Percentiles rank a stretch among this genome's conserved stretches.
Evolutionary conservation across 1,140 invertebrate species (phyloP).

Genomic region (Drosophila pallidifrons): DNA sequence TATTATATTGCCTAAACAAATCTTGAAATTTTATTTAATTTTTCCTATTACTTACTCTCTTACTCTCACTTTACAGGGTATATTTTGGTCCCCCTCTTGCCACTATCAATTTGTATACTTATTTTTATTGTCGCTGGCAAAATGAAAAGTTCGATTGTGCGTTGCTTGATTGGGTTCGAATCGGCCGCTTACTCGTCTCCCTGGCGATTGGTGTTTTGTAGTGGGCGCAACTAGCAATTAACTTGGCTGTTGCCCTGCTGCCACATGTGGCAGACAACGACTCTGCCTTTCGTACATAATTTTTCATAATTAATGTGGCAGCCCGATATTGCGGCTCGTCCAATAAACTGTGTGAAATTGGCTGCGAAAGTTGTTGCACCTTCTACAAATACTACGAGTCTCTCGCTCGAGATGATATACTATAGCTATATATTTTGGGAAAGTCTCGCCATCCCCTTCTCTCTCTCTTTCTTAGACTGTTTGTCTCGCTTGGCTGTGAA

Average conservation of each 20-base stretch:
- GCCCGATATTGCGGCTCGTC: conserved; percentile 29
- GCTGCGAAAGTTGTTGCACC: conserved; percentile 67
- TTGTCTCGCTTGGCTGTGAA: not conserved
- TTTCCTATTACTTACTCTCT: not conserved
- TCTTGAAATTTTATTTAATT: too few species aligned
- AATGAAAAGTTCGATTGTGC: conserved; percentile 76
- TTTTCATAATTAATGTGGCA: conserved; percentile 64
- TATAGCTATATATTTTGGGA: conserved; percentile 30
- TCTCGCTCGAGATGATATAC: conserved; percentile 2
- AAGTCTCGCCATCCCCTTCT: conserved; percentile 36
- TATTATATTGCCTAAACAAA: too few species aligned
- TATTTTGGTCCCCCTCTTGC: not conserved
- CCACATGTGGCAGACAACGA: conserved; percentile 60
- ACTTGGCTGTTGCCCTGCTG: conserved; percentile 51
- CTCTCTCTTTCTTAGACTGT: not conserved
- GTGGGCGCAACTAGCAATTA: conserved; percentile 78
- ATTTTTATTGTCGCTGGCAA: conserved; percentile 65
- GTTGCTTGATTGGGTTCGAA: conserved; percentile 72
- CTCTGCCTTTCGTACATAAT: conserved; percentile 61
- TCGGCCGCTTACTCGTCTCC: conserved; percentile 13
- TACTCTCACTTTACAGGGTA: conserved; percentile 4
- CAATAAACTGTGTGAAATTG: conserved; percentile 59
- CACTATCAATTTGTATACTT: not conserved
- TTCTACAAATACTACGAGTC: conserved; percentile 13
- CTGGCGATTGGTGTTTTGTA: conserved; percentile 53